Evolutionary conservation across 2,113 vertebrate genomes (phyloP).

Genomic region (Origma solitaria): DNA sequence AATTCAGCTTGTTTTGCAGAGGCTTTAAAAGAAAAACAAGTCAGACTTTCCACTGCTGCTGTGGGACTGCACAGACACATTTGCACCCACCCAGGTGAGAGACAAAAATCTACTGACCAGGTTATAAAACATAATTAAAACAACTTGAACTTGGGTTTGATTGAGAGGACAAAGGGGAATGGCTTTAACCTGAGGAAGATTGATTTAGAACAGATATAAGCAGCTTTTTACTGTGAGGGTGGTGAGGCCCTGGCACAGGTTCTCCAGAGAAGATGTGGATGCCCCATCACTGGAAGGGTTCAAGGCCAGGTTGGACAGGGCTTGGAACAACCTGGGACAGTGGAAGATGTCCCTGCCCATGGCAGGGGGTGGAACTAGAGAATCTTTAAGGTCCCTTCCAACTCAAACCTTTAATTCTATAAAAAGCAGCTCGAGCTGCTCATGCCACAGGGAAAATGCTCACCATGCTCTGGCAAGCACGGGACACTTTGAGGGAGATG

Average conservation of each 20-base stretch:
- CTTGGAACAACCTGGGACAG: neutral
- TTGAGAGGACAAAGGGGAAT: neutral
- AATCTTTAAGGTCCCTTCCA: neutral
- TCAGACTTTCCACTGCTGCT: neutral
- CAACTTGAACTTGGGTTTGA: neutral
- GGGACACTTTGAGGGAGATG: neutral
- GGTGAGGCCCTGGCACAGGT: neutral
- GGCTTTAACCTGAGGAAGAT: neutral
- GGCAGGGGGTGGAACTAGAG: neutral
- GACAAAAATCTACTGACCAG: neutral
- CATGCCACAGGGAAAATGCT: neutral
- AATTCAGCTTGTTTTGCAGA: neutral
- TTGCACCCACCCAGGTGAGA: neutral
- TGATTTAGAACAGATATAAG: neutral
- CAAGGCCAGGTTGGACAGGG: rapidly evolving
- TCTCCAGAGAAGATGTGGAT: neutral
- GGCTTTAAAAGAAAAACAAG: neutral
- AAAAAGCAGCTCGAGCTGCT: neutral
- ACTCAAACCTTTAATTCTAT: neutral
- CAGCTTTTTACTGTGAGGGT: neutral
- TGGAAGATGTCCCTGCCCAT: neutral
- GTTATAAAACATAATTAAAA: neutral
- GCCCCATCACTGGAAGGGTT: neutral
- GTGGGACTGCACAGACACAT: neutral
- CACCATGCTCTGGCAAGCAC: neutral